Evolutionary conservation across 2,113 vertebrate genomes (phyloP).

Genomic region (Erythrocebus patas): DNA sequence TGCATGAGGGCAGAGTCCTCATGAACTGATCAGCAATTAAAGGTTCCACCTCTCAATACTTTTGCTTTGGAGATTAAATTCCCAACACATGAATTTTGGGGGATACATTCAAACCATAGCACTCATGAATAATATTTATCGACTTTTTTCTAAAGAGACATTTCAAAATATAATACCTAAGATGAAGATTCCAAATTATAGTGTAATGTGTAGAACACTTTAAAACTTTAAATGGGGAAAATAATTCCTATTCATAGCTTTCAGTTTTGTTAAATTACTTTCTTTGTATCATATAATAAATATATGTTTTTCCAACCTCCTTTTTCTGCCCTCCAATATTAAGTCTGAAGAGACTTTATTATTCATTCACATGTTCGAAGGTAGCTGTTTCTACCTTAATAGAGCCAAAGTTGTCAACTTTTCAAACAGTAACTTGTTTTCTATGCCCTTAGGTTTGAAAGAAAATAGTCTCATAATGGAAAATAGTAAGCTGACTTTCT

Average conservation of each 20-base stretch:
- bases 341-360: constrained; percentile 72
- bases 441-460: constrained; percentile 64
- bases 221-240: constrained; percentile 52
- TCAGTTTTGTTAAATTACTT: constrained; percentile 31
- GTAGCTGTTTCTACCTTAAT: constrained; percentile 65
- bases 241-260: constrained; percentile 42
- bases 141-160: neutral
- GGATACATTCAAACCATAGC: neutral
- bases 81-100: neutral
- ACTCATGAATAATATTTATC: neutral
- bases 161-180: neutral
- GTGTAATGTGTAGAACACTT: neutral
- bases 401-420: constrained; percentile 72
- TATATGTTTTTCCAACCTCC: constrained; percentile 45
- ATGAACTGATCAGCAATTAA: neutral
- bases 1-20: neutral
- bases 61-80: neutral
- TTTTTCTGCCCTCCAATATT: constrained; percentile 58
- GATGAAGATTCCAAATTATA: constrained; percentile 43
- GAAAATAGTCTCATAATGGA: constrained; percentile 67
- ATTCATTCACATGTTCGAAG: constrained; percentile 67
- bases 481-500: constrained; percentile 64
- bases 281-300: constrained; percentile 55
- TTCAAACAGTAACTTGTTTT: constrained; percentile 69
- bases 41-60: neutral